Base-by-base conservation (phyloP, 2,113 vertebrate species). In the Cavia porcellus region DNA sequence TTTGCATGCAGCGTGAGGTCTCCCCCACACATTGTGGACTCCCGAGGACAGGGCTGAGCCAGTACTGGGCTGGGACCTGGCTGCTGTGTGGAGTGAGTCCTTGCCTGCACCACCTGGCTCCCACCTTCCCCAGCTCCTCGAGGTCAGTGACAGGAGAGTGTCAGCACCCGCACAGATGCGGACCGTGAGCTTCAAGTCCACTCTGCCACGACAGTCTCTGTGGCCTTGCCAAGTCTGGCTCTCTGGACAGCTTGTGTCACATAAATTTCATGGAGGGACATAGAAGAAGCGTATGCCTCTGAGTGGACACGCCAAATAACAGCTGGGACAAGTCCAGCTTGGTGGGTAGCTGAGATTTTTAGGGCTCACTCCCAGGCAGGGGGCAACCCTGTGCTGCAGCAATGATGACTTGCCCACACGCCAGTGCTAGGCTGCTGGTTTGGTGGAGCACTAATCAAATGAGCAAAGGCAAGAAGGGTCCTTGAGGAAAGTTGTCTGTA, bases 191-290 rank as follows among this genome's bases (percentile, higher is more conserved):
- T 62, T 77, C 13, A 55, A 47, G 4, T 50, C 8, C 35, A 3
- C 7, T 81, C 52, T 57, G 70, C 57, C 38, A 0, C 12, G 22
- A 1, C 7, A 9, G 17, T 12, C 25, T 19, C 1, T 0, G 38
- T 9, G 38, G 62, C 55, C 74, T 57, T 25, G 45, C 59, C 20
- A 28, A 74, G 42, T 22, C 61, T 10, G 22, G 64, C n/a, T 75
- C 25, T 42, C 11, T 62, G 52, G 19, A 59, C 35, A 32, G 35
- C 8, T 55, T 55, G 13, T 79, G 25, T 79, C 3, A 0, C 0
- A 3, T 50, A 30, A 30, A 50, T 79, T 17, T 79, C 45, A 45
- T 50, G 28, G 28, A 47, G 42, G 25, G 74, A 30, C 7, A 7
- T 50, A 50, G 50, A 77, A 50, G 74, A 72, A 72, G 38, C 3